phyloP scores from a whole-genome alignment of 2,888 invertebrate genomes.

The Meteorus colon region DNA sequence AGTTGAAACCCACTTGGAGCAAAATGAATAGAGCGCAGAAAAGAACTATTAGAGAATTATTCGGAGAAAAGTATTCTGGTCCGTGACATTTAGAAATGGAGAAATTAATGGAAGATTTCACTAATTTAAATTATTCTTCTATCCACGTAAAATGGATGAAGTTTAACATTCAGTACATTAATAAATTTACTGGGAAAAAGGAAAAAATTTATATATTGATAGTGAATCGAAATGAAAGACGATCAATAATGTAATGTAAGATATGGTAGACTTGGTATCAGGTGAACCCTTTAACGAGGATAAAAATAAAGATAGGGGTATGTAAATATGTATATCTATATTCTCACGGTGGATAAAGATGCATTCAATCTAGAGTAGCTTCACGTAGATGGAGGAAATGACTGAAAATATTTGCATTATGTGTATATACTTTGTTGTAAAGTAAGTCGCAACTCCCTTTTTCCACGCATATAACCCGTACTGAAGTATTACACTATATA shows the following conservation, averaged over 20 bases:
- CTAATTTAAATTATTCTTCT: no score
- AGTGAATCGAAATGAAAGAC: neutral
- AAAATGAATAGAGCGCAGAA: no score
- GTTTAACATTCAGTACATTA: no score
- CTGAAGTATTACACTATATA: no score
- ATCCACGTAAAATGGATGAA: no score
- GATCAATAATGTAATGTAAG: conserved; percentile 1
- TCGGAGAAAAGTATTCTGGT: no score
- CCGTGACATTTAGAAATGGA: no score
- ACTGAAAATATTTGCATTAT: conserved; percentile 11
- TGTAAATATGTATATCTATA: neutral
- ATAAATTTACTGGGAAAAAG: neutral
- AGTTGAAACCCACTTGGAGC: no score
- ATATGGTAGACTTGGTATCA: conserved; percentile 28
- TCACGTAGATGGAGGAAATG: conserved; percentile 4
- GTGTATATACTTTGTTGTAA: neutral
- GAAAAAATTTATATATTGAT: neutral
- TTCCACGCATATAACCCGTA: no score
- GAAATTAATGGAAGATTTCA: no score
- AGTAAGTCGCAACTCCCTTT: neutral
- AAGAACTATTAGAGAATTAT: no score
- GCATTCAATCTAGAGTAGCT: conserved; percentile 10
- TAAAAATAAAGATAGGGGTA: conserved; percentile 30
- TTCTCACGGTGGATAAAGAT: neutral
- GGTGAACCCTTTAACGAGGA: conserved; percentile 28